These are phyloP conservation scores for Lates calcarifer DNA, from an alignment of 2,113 vertebrate genomes.

Conservation along the genomic window DNA sequence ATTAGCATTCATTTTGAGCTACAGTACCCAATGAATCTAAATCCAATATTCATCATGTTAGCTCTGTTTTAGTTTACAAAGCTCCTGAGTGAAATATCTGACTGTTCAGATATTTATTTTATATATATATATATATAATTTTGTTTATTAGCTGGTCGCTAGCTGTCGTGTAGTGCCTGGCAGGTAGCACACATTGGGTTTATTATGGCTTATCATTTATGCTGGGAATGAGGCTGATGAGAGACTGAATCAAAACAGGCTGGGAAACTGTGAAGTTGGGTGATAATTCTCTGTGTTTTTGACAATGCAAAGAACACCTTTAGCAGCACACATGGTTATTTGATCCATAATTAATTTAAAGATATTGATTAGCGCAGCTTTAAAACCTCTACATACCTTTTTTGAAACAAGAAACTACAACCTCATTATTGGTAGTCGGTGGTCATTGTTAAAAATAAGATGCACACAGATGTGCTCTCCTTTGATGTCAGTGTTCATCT, in stretches of 20 bases:
- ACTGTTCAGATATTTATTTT: not conserved
- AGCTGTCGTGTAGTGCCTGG: not conserved
- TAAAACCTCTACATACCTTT: not conserved
- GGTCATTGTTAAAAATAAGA: constrained; percentile 32
- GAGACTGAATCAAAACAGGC: constrained; percentile 13
- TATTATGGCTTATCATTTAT: constrained; percentile 21
- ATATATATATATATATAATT: too few relatives aligned
- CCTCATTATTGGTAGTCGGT: not conserved
- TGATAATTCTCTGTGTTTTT: constrained; percentile 3
- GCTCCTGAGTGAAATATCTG: constrained; percentile 29
- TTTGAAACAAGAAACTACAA: not conserved
- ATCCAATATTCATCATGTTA: constrained; percentile 15
- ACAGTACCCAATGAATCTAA: constrained; percentile 15
- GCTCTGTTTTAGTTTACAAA: constrained; percentile 27
- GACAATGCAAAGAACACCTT: constrained; percentile 14
- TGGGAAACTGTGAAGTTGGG: too few relatives aligned
- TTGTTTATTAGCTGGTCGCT: not conserved
- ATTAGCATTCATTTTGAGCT: constrained; percentile 16
- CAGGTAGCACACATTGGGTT: constrained; percentile 22
- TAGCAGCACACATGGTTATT: not conserved
- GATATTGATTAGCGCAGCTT: not conserved
- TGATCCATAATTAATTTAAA: constrained; percentile 1
- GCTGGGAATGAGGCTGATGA: constrained; percentile 25
- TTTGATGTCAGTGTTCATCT: constrained; percentile 54
- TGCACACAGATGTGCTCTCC: constrained; percentile 27